Percentiles rank a stretch among this genome's conserved stretches.
These are phyloP conservation scores for Stictonetta naevosa DNA, from an alignment of 2,113 vertebrate genomes.

Conservation along the genomic window DNA sequence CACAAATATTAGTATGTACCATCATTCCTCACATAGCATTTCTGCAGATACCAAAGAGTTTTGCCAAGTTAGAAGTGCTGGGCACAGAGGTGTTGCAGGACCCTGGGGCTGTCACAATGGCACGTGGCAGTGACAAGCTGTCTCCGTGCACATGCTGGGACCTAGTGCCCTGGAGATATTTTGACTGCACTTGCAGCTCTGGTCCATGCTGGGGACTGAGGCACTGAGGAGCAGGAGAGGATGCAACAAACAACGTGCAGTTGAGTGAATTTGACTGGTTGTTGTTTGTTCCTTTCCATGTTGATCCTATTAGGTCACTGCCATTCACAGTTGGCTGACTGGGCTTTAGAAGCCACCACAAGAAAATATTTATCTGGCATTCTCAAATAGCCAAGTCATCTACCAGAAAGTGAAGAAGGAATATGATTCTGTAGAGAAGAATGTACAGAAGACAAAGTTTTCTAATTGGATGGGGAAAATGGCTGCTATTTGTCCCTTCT, in stretches of 20 bases:
- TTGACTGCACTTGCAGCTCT: background rate
- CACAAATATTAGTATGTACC: background rate
- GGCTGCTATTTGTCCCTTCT: background rate
- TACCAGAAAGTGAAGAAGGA: background rate
- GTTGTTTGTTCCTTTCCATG: background rate
- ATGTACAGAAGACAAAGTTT: background rate
- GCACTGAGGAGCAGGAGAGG: background rate
- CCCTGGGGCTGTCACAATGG: background rate
- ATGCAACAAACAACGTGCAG: background rate
- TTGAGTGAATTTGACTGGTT: background rate
- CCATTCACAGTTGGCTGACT: background rate
- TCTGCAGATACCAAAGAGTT: background rate
- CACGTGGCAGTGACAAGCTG: rapidly evolving
- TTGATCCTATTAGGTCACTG: background rate
- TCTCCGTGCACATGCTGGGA: rapidly evolving
- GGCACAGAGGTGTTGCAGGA: background rate
- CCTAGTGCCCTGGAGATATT: background rate
- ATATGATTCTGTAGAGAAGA: background rate
- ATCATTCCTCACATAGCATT: background rate
- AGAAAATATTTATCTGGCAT: background rate
- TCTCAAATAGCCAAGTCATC: background rate
- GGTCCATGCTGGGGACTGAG: background rate
- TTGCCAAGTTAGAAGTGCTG: background rate
- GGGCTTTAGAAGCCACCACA: background rate
- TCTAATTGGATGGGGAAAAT: background rate